Percentiles rank a stretch among this genome's conserved stretches.
phyloP scores from a whole-genome alignment of 1,140 invertebrate species.

The Palaemon carinicauda region DNA sequence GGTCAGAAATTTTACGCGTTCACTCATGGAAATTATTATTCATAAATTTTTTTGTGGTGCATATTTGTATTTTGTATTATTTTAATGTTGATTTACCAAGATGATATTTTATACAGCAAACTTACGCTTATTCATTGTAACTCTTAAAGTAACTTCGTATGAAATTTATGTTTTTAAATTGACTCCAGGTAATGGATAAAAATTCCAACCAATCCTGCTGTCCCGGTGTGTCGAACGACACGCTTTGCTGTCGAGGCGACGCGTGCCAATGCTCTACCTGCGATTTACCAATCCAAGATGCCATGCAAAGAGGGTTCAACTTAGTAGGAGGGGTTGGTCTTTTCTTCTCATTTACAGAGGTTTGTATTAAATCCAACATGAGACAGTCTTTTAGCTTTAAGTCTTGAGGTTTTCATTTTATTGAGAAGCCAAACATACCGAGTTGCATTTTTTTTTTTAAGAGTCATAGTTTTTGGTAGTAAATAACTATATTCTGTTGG shows the following conservation, averaged over 20 bases:
- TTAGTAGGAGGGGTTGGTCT: slow-evolving; percentile 89
- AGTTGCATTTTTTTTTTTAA: not conserved
- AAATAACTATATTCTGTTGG: too few relatives aligned
- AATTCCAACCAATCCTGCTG: too few relatives aligned
- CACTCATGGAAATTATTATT: not conserved
- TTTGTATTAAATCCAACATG: slow-evolving; percentile 66
- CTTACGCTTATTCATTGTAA: too few relatives aligned
- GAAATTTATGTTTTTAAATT: too few relatives aligned
- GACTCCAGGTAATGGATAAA: too few relatives aligned
- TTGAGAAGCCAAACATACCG: not conserved
- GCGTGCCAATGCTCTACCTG: slow-evolving; percentile 77
- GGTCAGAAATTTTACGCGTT: not conserved
- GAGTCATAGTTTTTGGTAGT: not conserved
- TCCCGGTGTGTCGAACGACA: slow-evolving; percentile 59
- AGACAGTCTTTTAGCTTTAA: not conserved
- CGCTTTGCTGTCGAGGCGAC: slow-evolving; percentile 62
- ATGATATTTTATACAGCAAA: too few relatives aligned
- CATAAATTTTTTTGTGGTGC: too few relatives aligned
- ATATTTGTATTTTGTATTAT: too few relatives aligned
- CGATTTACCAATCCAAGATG: slow-evolving; percentile 76
- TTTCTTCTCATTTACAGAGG: slow-evolving; percentile 98
- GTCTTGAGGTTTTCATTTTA: not conserved
- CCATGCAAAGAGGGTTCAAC: slow-evolving; percentile 88
- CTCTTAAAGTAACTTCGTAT: too few relatives aligned
- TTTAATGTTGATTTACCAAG: too few relatives aligned